These are phyloP conservation scores for Notothenia coriiceps DNA, from an alignment of 2,113 vertebrate species.

Conservation along the genomic window DNA sequence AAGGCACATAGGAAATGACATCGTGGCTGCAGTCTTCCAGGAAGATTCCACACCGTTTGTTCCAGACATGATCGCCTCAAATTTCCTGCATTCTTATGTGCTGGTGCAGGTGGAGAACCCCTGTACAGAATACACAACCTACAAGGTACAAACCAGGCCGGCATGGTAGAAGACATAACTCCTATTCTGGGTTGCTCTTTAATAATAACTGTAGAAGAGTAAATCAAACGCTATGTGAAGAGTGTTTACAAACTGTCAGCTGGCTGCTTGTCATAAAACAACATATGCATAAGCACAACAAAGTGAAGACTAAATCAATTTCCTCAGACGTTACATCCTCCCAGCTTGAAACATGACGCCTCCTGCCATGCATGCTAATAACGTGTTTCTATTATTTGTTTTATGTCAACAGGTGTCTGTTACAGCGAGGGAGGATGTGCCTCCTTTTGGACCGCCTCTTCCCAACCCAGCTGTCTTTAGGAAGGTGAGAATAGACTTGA, in stretches of 20 bases:
- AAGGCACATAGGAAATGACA: constrained; percentile 97
- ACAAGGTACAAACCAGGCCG: constrained; percentile 86
- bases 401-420: constrained; percentile 88
- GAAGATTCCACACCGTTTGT: constrained; percentile 95
- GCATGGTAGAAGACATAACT: neutral
- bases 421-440: constrained; percentile 92
- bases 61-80: constrained; percentile 97
- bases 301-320: neutral
- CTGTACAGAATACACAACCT: constrained; percentile 86
- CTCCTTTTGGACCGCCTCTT: constrained; percentile 90
- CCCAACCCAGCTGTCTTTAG: constrained; percentile 92
- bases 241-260: neutral
- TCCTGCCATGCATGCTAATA: neutral
- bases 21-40: constrained; percentile 96
- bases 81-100: constrained; percentile 95
- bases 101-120: constrained; percentile 92
- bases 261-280: neutral
- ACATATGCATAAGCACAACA: neutral
- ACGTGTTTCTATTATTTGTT: constrained; percentile 5
- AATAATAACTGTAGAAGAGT: neutral
- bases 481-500: constrained; percentile 85
- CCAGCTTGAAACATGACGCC: neutral
- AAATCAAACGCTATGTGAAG: neutral
- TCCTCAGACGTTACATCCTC: neutral
- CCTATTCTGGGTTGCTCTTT: neutral